Base-by-base conservation (phyloP, 2,797 vertebrate species). In the Cirrhinus mrigala region DNA sequence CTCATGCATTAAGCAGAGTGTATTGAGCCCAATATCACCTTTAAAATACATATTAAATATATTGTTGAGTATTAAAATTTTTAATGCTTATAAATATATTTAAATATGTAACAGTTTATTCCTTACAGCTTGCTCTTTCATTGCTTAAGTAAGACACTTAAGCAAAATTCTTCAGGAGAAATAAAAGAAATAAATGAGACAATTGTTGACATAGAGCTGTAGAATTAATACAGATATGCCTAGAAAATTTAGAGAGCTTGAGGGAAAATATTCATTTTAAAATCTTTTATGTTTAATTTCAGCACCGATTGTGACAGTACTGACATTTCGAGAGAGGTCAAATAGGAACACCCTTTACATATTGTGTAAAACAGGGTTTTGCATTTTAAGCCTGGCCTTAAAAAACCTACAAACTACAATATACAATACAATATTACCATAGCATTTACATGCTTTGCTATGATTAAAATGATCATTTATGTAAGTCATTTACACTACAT, bases 1-100 rank as follows among this genome's bases (percentile, higher is more conserved):
- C 64, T 60, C 56, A 37, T 87, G 86, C 83, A 85, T 48, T 66
- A 73, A 85, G 24, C 40, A 71, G 50, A 37, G 16, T 79, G 11
- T 44, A 52, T 74, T 80, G 44, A 80, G 22, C 68, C 62, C 29
- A 52, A 62, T 52, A 70, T 73, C 27, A 71, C 64, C 24, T 79
- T 71, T 80, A 70, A 60, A 46, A 78, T 44, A 33, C 48, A 69
- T n/a, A n/a, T 77, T 40, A 15, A 52, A 40, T 58, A n/a, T 58
- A 3, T n/a, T n/a, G 15, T 58, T 40, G 22, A 16, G 22, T 58
- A 77, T 77, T 58, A 15, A 40, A 77, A 27, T 20, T 37, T 37
- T 68, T 10, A 15, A 40, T 37, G 37, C 4, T 54, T 76, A 22
- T 22, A 20, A 22, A 29, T 20, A 52, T 20, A 20, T 29, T 10